A percentile compares a stretch with the other conserved stretches of the same genome.
Evolutionary conservation across 2,113 vertebrate species (phyloP).

Genomic region (Cyphomyrus discorhynchus): DNA sequence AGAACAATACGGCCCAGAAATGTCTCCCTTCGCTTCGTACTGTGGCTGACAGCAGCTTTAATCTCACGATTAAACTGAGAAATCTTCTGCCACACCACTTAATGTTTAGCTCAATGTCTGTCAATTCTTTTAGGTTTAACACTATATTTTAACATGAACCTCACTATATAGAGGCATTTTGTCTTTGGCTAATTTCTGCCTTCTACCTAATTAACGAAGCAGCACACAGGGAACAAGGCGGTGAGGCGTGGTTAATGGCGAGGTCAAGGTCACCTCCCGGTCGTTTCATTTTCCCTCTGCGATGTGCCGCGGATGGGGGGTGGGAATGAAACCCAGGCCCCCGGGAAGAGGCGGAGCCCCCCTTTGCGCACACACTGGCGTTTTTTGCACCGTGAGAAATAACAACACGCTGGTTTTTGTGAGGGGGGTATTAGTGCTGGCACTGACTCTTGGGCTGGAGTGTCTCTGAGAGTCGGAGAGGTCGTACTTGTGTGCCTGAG

Average conservation of each 20-base stretch:
- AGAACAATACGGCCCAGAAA: not conserved
- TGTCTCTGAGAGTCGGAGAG: not conserved
- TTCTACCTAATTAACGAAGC: not conserved
- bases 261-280: constrained; percentile 3
- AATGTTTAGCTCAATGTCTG: not conserved
- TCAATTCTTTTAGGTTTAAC: not conserved
- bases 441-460: not conserved
- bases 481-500: not conserved
- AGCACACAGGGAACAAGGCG: not conserved
- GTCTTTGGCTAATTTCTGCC: not conserved
- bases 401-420: not conserved
- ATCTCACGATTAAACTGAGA: not conserved
- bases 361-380: not conserved
- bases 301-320: not conserved
- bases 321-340: not conserved
- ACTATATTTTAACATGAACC: not conserved
- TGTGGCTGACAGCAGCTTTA: not conserved
- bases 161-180: not conserved
- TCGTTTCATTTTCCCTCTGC: not conserved
- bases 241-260: not conserved
- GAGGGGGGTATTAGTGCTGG: not conserved
- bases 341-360: not conserved
- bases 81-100: not conserved
- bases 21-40: not conserved
- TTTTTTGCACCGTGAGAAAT: not conserved